Percentiles rank a stretch among this genome's conserved stretches.
phyloP scores from a whole-genome alignment of 1,140 invertebrate genomes.

The Episyrphus balteatus region DNA sequence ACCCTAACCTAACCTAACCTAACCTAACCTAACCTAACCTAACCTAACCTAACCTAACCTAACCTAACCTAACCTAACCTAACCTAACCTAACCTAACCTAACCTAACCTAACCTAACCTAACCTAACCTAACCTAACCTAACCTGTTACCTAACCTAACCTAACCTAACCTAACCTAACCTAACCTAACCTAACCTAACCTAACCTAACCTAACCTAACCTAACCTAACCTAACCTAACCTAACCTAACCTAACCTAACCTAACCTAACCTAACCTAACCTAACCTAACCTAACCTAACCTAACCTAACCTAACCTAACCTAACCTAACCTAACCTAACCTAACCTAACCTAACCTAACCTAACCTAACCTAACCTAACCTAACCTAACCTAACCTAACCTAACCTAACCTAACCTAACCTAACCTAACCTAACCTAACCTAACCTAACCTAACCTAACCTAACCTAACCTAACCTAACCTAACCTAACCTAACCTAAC shows the following conservation, averaged over 20 bases:
- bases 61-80: constrained; percentile 5
- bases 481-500: too few species aligned
- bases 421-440: too few species aligned
- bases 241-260: constrained; percentile 6
- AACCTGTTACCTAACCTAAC: constrained; percentile 3
- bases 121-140: constrained; percentile 5
- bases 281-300: too few species aligned
- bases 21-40: constrained; percentile 4
- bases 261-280: too few species aligned
- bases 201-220: too few species aligned
- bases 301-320: too few species aligned
- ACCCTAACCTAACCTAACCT: too few species aligned
- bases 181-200: constrained; percentile 6
- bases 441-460: too few species aligned
- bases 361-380: too few species aligned
- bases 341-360: neutral
- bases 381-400: too few species aligned
- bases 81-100: constrained; percentile 5
- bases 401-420: too few species aligned
- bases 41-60: constrained; percentile 6
- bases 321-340: neutral
- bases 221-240: constrained; percentile 6
- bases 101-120: constrained; percentile 4
- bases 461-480: too few species aligned
- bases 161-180: constrained; percentile 5